A percentile compares a stretch with the other conserved stretches of the same genome.
Conservation (phyloP, 1,140 invertebrate genomes). For the Aphaenogaster floridana region DNA sequence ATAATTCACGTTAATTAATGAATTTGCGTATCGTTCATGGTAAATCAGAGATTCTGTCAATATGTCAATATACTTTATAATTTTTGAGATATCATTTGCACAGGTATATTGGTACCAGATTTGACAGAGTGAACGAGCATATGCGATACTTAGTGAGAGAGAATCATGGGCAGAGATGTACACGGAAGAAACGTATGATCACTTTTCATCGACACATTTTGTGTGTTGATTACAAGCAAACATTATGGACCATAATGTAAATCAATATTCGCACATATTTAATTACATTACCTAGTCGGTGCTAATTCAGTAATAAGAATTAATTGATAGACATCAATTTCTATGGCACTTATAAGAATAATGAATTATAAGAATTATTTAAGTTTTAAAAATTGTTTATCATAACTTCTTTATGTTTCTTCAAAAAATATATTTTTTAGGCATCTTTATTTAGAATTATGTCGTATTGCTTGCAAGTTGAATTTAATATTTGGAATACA, state of each 20-base stretch:
- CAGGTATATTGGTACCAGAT: constrained; percentile 7
- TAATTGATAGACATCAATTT: background rate
- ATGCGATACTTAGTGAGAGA: background rate
- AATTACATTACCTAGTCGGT: background rate
- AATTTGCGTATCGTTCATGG: background rate
- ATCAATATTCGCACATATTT: background rate
- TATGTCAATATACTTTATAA: background rate
- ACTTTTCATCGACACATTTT: too few species aligned
- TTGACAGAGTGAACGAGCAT: background rate
- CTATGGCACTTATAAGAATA: background rate
- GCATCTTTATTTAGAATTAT: constrained; percentile 54
- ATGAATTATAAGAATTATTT: constrained; percentile 12
- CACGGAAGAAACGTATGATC: background rate
- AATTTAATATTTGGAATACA: constrained; percentile 25
- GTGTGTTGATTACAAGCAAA: background rate
- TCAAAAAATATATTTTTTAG: background rate
- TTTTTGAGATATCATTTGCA: background rate
- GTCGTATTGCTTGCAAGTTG: background rate
- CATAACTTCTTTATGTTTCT: background rate
- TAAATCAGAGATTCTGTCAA: background rate
- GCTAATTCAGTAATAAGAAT: background rate
- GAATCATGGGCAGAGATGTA: background rate
- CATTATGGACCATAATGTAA: constrained; percentile 33
- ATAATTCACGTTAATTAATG: background rate
- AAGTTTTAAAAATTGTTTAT: background rate